Evolutionary conservation across 2,888 invertebrate genomes (phyloP), one percentile per base, ranked within the genome.

Genomic region (Nomada ferruginata): DNA sequence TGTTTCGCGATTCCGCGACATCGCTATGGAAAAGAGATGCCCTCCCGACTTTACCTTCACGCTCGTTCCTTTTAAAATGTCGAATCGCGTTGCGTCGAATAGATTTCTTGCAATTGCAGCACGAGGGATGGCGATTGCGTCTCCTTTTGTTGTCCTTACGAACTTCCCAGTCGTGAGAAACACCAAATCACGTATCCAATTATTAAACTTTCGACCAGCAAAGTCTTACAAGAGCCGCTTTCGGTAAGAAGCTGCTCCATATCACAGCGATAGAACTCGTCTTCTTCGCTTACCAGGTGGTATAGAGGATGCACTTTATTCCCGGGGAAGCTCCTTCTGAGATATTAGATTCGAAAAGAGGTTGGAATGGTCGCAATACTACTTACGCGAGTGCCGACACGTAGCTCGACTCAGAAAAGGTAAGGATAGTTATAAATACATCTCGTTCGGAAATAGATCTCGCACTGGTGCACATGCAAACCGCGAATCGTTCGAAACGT

Each of bases 381-480:
- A 82, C 86, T 87, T 87, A 86, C 59, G 81, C 61, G 82, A 77
- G 57, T 65, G 83, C 29, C 76, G 47, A 57, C 63, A 71, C 71
- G 79, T 76, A 83, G 60, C 74, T 79, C 72, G 78, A 59, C 26
- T 78, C 83, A 60, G 80, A 79, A 87, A 89, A 89, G 89, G 85
- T 89, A 87, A 89, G 81, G 82, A 79, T 82, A 75, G 81, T 84
- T 89, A 89, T 89, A 89, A 89, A 89, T 89, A 87, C 74, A 79
- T 70, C 60, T 75, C 26, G 70, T 71, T 86, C 87, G 60, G 73
- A 89, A 89, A 89, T 89, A 88, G 89, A 88, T 76, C 69, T 50
- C 68, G 79, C 75, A 75, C 79, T 70, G 76, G 72, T 79, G 81
- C 80, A 73, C 20, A 64, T 65, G 82, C 89, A 65, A 86, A 85